Conservation (phyloP, 2,797 vertebrate genomes). For the Decapterus maruadsi region DNA sequence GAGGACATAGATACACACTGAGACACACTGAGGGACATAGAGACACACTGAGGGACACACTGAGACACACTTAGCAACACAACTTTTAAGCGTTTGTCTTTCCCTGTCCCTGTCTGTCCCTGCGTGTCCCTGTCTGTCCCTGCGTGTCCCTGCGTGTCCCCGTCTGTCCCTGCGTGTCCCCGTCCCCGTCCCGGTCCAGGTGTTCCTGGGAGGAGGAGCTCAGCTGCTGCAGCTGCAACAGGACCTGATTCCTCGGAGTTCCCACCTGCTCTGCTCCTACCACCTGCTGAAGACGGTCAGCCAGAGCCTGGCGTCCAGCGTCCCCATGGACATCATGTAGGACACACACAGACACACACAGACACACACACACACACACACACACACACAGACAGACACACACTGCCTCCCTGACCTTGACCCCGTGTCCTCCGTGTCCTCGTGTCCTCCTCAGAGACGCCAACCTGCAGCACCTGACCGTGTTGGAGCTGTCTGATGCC, state of each 20-base stretch:
- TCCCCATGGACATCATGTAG: constrained; percentile 94
- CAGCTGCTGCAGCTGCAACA: constrained; percentile 94
- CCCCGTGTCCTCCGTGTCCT: not conserved
- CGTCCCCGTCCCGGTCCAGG: constrained; percentile 80
- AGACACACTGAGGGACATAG: not conserved
- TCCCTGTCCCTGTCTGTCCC: no score
- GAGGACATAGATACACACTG: constrained; percentile 57
- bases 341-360: constrained; percentile 24
- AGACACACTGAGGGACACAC: not conserved
- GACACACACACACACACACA: no score
- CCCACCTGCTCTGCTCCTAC: constrained; percentile 92
- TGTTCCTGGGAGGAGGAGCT: constrained; percentile 85
- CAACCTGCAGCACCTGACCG: constrained; percentile 94
- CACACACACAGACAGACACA: not conserved
- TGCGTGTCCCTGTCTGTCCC: no score
- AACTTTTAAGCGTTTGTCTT: no score
- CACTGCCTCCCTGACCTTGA: constrained; percentile 5
- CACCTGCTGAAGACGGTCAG: constrained; percentile 91
- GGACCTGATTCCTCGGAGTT: constrained; percentile 92
- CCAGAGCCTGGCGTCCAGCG: constrained; percentile 87
- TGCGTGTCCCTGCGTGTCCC: not conserved
- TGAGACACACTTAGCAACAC: no score
- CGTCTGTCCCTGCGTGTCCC: not conserved
- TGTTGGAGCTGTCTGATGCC: constrained; percentile 92
- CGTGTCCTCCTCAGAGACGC: constrained; percentile 87